phyloP scores from a whole-genome alignment of 1,140 invertebrate genomes.

The Periplaneta americana region DNA sequence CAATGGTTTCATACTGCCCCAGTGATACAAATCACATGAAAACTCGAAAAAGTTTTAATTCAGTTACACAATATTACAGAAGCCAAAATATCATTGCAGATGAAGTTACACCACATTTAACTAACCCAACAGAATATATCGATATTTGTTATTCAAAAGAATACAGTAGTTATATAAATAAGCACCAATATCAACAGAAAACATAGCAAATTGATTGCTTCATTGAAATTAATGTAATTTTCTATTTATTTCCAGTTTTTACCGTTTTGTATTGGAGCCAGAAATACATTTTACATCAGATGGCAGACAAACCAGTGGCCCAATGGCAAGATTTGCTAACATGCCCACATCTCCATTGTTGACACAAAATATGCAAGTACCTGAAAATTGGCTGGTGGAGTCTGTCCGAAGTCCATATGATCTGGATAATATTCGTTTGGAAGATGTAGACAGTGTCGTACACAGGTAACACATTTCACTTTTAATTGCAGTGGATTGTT shows the following conservation, averaged over 20 bases:
- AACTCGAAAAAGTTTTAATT: too few species aligned
- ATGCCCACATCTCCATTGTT: slow-evolving; percentile 88
- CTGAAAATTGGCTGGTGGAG: slow-evolving; percentile 99
- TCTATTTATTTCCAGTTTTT: slow-evolving; percentile 62
- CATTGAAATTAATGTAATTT: not conserved
- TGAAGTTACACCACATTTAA: too few species aligned
- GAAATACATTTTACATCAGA: slow-evolving; percentile 72
- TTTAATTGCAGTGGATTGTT: too few species aligned
- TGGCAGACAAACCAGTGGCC: slow-evolving; percentile 60
- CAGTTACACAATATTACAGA: too few species aligned
- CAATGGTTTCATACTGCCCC: too few species aligned
- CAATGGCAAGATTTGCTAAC: slow-evolving; percentile 77
- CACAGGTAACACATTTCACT: slow-evolving; percentile 63
- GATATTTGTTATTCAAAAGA: too few species aligned
- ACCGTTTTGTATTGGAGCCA: slow-evolving; percentile 90
- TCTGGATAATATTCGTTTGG: slow-evolving; percentile 94
- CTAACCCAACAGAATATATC: too few species aligned
- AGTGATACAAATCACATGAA: too few species aligned
- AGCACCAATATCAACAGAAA: too few species aligned
- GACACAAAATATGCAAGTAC: slow-evolving; percentile 92
- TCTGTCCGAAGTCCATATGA: slow-evolving; percentile 92
- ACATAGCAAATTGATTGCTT: too few species aligned
- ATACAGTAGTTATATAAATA: too few species aligned
- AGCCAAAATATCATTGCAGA: too few species aligned
- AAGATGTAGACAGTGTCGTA: slow-evolving; percentile 73